Evolutionary conservation across 1,140 invertebrate genomes (phyloP), one percentile per base, ranked within the genome.

Genomic region (Elymnias hypermnestra): DNA sequence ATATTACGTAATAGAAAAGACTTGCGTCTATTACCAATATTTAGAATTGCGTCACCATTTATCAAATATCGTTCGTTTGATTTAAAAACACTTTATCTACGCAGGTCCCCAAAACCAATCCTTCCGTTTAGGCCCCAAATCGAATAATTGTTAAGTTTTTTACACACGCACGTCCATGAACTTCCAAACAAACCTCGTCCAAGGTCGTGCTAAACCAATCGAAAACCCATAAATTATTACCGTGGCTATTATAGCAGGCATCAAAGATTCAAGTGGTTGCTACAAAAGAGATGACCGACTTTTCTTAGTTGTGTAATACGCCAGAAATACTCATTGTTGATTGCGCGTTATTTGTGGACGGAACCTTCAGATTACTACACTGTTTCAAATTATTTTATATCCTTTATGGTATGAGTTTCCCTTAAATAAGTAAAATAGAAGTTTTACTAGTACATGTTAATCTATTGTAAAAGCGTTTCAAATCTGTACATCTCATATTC

Each of bases 151-250:
- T 21, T 4, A 21, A 21, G 19, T 57, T 58, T 57, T 53, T 43
- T 38, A 53, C 62, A 41, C 40, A 52, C 64, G 57, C 44, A 38
- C 63, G 83, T 62, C 82, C 84, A 47, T 87, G 84, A 87, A 86
- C 84, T 83, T 84, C 73, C 66, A 61, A 45, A 53, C 71, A 72
- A 72, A 73, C 76, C 54, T 64, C 47, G 43, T n/a, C 57, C 79
- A 87, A 87, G 84, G 84, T 71, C 82, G 63, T 37, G 36, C 31
- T 51, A 52, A 54, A 61, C 64, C 51, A 59, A 75, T 79, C 75
- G 72, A 76, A 71, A 59, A 54, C 62, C 65, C 68, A 70, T 72
- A 74, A 69, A 77, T 75, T 69, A 68, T 61, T 38, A 53, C 45
- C 41, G 58, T 15, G 12, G 56, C 64, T 65, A 68, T 66, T 74